These are phyloP conservation scores for Euglossa dilemma DNA, from an alignment of 1,140 invertebrate genomes.

Conservation along the genomic window DNA sequence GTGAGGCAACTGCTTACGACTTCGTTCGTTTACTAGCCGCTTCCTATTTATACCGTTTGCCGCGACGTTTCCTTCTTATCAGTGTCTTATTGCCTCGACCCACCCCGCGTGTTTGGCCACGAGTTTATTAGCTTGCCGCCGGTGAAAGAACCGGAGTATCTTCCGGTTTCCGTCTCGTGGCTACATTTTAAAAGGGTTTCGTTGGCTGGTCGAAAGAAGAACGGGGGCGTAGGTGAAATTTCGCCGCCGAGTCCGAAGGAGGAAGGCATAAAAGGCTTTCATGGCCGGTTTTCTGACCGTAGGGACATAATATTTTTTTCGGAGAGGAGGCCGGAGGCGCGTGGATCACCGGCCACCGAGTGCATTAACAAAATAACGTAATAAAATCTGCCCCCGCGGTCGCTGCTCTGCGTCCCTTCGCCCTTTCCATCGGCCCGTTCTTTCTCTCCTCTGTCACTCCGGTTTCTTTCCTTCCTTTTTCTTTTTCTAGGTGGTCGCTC, in stretches of 20 bases:
- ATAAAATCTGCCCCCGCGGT: slow-evolving; percentile 77
- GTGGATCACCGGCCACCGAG: slow-evolving; percentile 50
- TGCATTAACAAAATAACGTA: slow-evolving; percentile 82
- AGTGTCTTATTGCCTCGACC: slow-evolving; percentile 71
- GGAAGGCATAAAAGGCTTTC: slow-evolving; percentile 72
- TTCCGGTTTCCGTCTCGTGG: slow-evolving; percentile 1
- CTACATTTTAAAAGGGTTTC: neutral
- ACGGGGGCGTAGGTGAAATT: slow-evolving; percentile 41
- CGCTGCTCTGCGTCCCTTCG: slow-evolving; percentile 14
- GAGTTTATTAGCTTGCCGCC: slow-evolving; percentile 72
- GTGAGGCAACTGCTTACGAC: slow-evolving; percentile 76
- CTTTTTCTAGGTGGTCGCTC: slow-evolving; percentile 69
- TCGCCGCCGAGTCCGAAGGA: neutral
- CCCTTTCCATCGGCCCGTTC: no score
- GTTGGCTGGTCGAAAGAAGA: neutral
- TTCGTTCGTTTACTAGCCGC: slow-evolving; percentile 65
- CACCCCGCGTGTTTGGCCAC: slow-evolving; percentile 41
- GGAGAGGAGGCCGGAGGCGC: slow-evolving; percentile 41
- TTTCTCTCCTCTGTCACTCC: neutral
- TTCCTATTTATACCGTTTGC: slow-evolving; percentile 68
- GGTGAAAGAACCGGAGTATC: neutral
- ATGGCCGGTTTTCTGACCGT: slow-evolving; percentile 66
- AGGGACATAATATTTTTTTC: slow-evolving; percentile 68
- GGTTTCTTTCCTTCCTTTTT: slow-evolving; percentile 34
- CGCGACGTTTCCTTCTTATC: slow-evolving; percentile 72